Evolutionary conservation across 2,888 invertebrate species (phyloP).

Genomic region (Phorcus lineatus): DNA sequence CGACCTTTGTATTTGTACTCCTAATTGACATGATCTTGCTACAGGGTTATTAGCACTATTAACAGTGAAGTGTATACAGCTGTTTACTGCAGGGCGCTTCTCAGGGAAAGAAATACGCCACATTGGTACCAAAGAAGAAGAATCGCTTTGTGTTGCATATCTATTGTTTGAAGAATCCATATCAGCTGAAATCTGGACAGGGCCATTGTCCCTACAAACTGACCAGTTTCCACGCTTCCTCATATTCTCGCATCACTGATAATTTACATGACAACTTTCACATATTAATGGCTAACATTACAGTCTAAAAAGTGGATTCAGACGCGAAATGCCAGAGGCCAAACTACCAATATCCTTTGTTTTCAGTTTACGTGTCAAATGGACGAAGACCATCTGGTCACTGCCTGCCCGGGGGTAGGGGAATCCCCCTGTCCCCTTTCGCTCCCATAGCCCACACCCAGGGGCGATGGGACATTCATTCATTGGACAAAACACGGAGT

Average conservation of each 20-base stretch:
- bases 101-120: neutral
- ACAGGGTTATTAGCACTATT: too few species aligned
- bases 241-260: neutral
- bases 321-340: neutral
- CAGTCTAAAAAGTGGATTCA: neutral
- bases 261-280: neutral
- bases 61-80: too few species aligned
- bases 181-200: neutral
- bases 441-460: neutral
- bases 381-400: conserved; percentile 7
- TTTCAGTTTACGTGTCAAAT: conserved; percentile 3
- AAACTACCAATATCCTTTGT: neutral
- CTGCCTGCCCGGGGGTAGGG: neutral
- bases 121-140: neutral
- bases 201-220: neutral
- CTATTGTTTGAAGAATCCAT: neutral
- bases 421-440: neutral
- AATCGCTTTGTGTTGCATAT: neutral
- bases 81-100: neutral
- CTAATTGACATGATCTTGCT: too few species aligned
- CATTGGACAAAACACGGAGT: neutral
- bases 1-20: too few species aligned
- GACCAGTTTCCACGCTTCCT: neutral
- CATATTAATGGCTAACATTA: neutral
- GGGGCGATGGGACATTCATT: neutral